These are phyloP conservation scores for Drosophila prolongata DNA, from an alignment of 2,888 invertebrate genomes.

Conservation along the genomic window DNA sequence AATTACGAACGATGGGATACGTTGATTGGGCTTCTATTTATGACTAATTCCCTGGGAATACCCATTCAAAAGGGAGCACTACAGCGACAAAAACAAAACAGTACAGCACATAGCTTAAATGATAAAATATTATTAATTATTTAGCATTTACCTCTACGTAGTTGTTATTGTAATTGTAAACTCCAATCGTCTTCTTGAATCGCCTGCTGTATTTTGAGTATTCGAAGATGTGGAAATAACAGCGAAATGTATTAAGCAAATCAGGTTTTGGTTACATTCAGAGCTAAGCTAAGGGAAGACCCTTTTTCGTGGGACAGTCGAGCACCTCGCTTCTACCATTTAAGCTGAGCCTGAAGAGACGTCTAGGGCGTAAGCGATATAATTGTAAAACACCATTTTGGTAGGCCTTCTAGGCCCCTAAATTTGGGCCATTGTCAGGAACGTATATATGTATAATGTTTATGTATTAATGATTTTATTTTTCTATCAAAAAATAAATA, in stretches of 20 bases:
- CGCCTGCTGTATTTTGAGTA: constrained; percentile 20
- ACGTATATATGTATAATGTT: constrained; percentile 33
- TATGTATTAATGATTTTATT: constrained; percentile 54
- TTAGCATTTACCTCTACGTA: constrained; percentile 65
- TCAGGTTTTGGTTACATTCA: constrained; percentile 36
- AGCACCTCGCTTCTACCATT: constrained; percentile 38
- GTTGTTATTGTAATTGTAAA: constrained; percentile 58
- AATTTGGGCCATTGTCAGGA: constrained; percentile 8
- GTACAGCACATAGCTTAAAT: constrained; percentile 27
- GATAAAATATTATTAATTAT: constrained; percentile 50
- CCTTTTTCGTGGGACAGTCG: constrained; percentile 19
- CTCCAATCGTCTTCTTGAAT: constrained; percentile 43
- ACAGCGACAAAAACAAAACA: constrained; percentile 13
- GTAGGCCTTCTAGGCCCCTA: constrained; percentile 1
- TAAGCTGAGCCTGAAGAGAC: constrained; percentile 10
- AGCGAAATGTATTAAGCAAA: constrained; percentile 24
- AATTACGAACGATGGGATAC: constrained; percentile 4
- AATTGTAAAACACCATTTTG: constrained; percentile 18
- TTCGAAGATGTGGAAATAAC: neutral
- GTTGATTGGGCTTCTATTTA: constrained; percentile 19
- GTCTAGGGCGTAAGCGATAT: neutral
- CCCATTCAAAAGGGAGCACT: neutral
- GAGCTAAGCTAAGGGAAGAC: constrained; percentile 16
- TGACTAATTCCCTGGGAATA: constrained; percentile 24
- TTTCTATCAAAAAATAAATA: constrained; percentile 52